These are phyloP conservation scores for Zhengitettix transpicula DNA, from an alignment of 2,888 invertebrate species.

Conservation along the genomic window DNA sequence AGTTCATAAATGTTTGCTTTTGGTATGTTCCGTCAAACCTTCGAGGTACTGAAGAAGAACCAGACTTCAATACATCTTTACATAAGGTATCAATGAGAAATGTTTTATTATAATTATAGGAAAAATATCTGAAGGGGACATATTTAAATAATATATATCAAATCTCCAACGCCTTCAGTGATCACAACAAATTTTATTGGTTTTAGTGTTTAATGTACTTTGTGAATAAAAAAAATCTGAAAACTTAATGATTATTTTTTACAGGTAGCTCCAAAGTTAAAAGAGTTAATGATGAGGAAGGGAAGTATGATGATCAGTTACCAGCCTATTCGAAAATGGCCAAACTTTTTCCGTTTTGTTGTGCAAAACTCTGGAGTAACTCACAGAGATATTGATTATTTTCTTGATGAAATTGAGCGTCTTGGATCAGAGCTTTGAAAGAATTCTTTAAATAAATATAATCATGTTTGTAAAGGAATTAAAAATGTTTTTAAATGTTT, in stretches of 20 bases:
- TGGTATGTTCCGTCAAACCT: conserved; percentile 46
- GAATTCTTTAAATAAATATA: background rate
- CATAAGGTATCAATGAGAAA: conserved; percentile 23
- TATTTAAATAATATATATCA: no score
- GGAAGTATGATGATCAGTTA: conserved; percentile 50
- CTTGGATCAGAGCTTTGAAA: conserved; percentile 25
- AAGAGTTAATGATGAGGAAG: conserved; percentile 44
- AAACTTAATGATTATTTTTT: background rate
- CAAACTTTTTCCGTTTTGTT: conserved; percentile 51
- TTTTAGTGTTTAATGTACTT: no score
- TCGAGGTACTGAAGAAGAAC: conserved; percentile 14
- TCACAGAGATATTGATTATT: conserved; percentile 37
- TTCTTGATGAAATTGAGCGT: conserved; percentile 41
- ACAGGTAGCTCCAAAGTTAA: conserved; percentile 46
- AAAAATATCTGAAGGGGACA: background rate
- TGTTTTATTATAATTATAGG: background rate
- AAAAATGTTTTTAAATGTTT: background rate
- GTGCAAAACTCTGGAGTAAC: conserved; percentile 42
- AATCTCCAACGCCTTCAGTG: no score
- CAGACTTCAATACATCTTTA: conserved; percentile 23
- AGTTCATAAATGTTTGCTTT: conserved; percentile 53
- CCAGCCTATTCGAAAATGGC: conserved; percentile 40
- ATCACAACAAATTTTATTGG: no score
- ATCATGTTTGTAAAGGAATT: background rate
- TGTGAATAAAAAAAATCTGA: no score